Evolutionary conservation across 2,888 invertebrate genomes (phyloP).

Genomic region (Polymixis lichenea): DNA sequence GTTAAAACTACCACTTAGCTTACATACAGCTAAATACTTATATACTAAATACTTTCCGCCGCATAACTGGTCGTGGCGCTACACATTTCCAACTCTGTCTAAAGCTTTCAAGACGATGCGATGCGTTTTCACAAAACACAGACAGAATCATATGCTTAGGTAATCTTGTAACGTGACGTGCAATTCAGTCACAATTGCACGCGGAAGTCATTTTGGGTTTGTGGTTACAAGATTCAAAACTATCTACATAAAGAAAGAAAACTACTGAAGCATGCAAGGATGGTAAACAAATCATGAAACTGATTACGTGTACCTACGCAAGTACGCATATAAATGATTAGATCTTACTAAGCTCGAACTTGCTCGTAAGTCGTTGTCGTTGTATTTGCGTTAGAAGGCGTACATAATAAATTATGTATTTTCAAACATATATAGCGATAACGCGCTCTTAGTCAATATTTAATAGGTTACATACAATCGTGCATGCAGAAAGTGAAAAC

Average conservation of each 20-base stretch:
- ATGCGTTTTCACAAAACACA: conserved; percentile 66
- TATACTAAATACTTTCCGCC: conserved; percentile 68
- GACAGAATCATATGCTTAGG: conserved; percentile 68
- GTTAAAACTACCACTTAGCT: conserved; percentile 65
- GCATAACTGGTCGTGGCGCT: conserved; percentile 65
- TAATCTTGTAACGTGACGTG: conserved; percentile 67
- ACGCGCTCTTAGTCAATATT: conserved; percentile 30
- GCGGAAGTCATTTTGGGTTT: conserved; percentile 54
- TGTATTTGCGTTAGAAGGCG: conserved; percentile 8
- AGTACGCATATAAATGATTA: conserved; percentile 14
- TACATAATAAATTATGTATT: conserved; percentile 23
- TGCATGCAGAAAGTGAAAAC: conserved; percentile 69
- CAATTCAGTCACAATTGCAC: conserved; percentile 54
- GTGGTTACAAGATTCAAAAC: conserved; percentile 68
- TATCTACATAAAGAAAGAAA: conserved; percentile 63
- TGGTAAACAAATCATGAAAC: conserved; percentile 58
- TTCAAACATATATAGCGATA: conserved; percentile 9
- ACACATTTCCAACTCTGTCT: conserved; percentile 76
- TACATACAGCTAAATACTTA: conserved; percentile 64
- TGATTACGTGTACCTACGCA: conserved; percentile 39
- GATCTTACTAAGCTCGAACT: conserved; percentile 17
- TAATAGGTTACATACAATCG: conserved; percentile 22
- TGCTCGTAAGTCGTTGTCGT: conserved; percentile 1
- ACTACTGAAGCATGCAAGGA: conserved; percentile 71
- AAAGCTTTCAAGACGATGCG: conserved; percentile 72